These are phyloP conservation scores for Danio choprae DNA, from an alignment of 2,797 vertebrate species.

Conservation along the genomic window DNA sequence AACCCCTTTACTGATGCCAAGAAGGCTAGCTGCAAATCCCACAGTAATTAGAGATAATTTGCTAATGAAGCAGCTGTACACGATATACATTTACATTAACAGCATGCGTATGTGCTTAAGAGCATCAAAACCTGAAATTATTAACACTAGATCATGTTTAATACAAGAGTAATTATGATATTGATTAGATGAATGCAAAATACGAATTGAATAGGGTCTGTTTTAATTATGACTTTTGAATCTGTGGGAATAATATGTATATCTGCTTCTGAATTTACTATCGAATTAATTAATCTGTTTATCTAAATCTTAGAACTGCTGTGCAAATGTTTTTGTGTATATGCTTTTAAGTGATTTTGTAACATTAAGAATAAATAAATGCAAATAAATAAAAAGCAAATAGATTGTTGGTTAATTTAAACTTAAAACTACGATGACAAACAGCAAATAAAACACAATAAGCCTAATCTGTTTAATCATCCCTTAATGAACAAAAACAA, in stretches of 20 bases:
- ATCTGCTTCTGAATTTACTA: not conserved
- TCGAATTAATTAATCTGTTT: not conserved
- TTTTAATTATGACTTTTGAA: not conserved
- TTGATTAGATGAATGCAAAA: not conserved
- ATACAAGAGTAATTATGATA: constrained; percentile 19
- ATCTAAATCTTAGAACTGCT: no score
- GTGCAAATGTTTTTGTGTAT: no score
- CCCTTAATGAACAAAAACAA: not conserved
- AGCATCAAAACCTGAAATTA: not conserved
- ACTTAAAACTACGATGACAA: no score
- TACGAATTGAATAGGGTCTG: not conserved
- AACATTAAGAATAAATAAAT: no score
- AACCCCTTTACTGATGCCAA: not conserved
- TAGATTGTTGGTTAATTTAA: no score
- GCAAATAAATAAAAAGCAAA: no score
- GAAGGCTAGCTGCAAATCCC: not conserved
- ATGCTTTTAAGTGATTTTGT: no score
- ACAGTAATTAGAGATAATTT: constrained; percentile 4
- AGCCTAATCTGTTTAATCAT: no score
- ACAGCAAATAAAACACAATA: no score
- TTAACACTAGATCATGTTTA: not conserved
- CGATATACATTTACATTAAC: not conserved
- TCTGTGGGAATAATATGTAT: not conserved
- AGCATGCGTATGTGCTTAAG: not conserved
- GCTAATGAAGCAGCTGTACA: constrained; percentile 11